Percentiles rank a stretch among this genome's conserved stretches.
Evolutionary conservation across 2,113 vertebrate species (phyloP).

Genomic region (Synchiropus splendidus): DNA sequence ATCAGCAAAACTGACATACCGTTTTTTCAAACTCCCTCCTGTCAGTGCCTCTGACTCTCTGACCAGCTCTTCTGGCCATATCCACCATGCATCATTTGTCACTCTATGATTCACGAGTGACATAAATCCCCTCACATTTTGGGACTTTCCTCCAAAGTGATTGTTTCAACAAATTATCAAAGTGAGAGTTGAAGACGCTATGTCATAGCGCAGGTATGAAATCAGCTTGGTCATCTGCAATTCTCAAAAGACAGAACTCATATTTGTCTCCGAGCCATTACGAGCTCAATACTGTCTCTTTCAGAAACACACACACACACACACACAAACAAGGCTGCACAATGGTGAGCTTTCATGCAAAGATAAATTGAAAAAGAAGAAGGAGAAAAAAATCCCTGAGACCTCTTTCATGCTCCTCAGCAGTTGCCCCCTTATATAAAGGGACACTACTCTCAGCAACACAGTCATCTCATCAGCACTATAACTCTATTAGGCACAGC

Average conservation of each 20-base stretch:
- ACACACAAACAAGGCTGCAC: constrained; percentile 17
- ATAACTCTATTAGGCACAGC: constrained; percentile 67
- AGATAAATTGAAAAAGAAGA: constrained; percentile 38
- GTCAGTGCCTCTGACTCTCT: constrained; percentile 13
- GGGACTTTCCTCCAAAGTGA: constrained; percentile 5
- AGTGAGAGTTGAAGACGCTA: too few relatives aligned
- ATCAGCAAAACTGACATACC: constrained; percentile 49
- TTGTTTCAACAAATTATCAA: too few relatives aligned
- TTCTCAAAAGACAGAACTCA: constrained; percentile 23
- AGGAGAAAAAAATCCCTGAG: constrained; percentile 9
- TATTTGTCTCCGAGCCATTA: constrained; percentile 29
- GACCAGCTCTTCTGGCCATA: constrained; percentile 30
- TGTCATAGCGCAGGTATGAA: background rate
- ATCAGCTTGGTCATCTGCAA: constrained; percentile 14
- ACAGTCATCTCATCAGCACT: constrained; percentile 54
- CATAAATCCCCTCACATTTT: background rate
- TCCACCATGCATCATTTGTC: constrained; percentile 37
- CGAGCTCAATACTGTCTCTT: constrained; percentile 18
- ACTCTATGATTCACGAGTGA: constrained; percentile 6
- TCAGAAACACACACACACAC: constrained; percentile 7
- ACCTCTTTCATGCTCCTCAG: constrained; percentile 42
- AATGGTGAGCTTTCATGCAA: constrained; percentile 45
- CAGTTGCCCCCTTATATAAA: constrained; percentile 37
- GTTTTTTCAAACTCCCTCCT: constrained; percentile 27
- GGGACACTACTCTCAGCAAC: constrained; percentile 44